Percentiles rank a stretch among this genome's conserved stretches.
Conservation (phyloP, 2,888 invertebrate species). For the Tineola bisselliella region DNA sequence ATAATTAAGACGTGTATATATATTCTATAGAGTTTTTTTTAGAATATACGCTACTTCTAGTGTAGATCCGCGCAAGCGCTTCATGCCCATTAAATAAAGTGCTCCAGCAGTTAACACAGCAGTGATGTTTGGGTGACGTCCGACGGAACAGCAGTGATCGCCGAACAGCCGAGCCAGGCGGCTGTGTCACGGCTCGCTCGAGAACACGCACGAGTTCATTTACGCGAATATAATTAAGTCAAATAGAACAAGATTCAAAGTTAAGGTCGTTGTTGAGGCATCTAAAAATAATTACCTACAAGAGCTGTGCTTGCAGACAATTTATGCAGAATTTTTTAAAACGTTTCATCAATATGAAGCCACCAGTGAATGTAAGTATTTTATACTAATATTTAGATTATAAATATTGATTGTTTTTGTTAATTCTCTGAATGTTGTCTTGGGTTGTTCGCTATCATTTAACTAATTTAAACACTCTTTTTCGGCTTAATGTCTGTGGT, state of each 20-base stretch:
- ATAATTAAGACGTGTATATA: no score
- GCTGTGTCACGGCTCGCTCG: conserved; percentile 1
- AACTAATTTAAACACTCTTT: no score
- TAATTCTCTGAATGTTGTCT: no score
- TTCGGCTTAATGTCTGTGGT: no score
- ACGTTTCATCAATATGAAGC: conserved; percentile 53
- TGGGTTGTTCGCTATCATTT: no score
- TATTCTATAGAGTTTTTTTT: no score
- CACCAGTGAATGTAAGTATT: conserved; percentile 53
- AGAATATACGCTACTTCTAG: no score
- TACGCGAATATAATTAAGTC: conserved; percentile 1
- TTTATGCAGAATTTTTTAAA: conserved; percentile 45
- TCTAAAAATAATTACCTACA: not conserved
- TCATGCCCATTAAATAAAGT: no score
- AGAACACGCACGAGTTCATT: not conserved
- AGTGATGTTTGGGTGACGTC: not conserved
- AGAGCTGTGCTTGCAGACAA: conserved; percentile 13
- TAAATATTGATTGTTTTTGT: no score
- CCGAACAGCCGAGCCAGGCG: conserved; percentile 31
- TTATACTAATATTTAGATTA: no score
- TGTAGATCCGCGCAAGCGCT: no score
- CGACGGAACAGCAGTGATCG: conserved; percentile 34
- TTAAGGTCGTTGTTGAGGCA: not conserved
- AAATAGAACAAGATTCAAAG: not conserved
- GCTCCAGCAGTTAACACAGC: not conserved